Percentiles rank a stretch among this genome's conserved stretches.
Conservation (phyloP, 2,888 invertebrate species). For the Pogonocherus hispidulus region DNA sequence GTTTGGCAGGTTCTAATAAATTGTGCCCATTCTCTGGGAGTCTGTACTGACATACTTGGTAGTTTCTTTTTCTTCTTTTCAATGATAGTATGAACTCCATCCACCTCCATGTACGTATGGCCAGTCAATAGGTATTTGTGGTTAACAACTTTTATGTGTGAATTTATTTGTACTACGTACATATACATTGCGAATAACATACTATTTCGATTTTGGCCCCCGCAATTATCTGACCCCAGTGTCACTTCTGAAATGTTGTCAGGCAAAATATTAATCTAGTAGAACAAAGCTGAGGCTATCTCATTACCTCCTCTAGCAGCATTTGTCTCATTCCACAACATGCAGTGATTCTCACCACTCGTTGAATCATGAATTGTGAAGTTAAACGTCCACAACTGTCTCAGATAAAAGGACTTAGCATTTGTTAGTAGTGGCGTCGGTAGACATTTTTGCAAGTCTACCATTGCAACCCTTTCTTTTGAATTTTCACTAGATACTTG, state of each 20-base stretch:
- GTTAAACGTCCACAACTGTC: too few species aligned
- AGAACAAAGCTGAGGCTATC: not conserved
- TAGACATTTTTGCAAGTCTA: not conserved
- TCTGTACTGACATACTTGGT: too few species aligned
- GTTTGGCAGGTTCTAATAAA: too few species aligned
- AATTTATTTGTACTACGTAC: not conserved
- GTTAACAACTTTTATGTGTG: not conserved
- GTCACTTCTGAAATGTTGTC: not conserved
- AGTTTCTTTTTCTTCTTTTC: not conserved
- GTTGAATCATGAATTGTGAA: not conserved
- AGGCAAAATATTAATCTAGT: not conserved
- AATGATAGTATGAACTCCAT: not conserved
- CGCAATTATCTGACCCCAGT: not conserved
- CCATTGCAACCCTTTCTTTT: too few species aligned
- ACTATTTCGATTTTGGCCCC: not conserved
- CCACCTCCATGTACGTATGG: not conserved
- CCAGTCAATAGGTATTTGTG: not conserved
- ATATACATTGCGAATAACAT: not conserved
- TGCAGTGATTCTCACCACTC: not conserved
- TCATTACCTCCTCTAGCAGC: too few species aligned
- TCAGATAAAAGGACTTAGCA: too few species aligned
- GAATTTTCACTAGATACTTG: too few species aligned
- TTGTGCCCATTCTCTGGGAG: too few species aligned
- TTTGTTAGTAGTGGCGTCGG: not conserved
- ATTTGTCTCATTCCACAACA: too few species aligned